Evolutionary conservation across 2,797 vertebrate genomes (phyloP).

Genomic region (Sardinella longiceps): DNA sequence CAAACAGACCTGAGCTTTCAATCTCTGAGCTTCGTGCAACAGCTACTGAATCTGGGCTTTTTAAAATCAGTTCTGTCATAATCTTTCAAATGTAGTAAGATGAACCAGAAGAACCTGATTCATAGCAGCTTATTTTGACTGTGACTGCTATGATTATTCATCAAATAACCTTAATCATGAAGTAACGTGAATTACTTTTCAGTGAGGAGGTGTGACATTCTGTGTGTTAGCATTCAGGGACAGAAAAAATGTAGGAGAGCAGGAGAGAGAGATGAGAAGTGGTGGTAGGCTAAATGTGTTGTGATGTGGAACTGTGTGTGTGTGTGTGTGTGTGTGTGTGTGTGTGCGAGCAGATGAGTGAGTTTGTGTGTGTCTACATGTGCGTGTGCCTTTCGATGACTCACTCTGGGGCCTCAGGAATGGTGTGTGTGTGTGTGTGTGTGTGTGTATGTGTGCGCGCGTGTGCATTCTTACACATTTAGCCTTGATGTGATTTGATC

Average conservation of each 20-base stretch:
- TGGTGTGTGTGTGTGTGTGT: slow-evolving; percentile 9
- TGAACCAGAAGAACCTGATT: neutral
- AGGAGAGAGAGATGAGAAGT: neutral
- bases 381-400: slow-evolving; percentile 30
- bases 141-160: neutral
- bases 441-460: neutral
- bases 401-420: slow-evolving; percentile 37
- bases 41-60: neutral
- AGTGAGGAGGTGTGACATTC: slow-evolving; percentile 1
- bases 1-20: neutral
- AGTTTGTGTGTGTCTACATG: slow-evolving; percentile 22
- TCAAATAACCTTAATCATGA: neutral
- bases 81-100: neutral
- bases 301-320: neutral
- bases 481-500: slow-evolving; percentile 29
- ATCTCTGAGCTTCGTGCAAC: neutral
- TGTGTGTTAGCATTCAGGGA: neutral
- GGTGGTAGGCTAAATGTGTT: neutral
- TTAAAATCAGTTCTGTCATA: neutral
- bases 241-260: neutral
- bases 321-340: neutral
- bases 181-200: neutral
- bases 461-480: slow-evolving; percentile 13
- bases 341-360: slow-evolving; percentile 32
- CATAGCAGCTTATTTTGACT: neutral